Percentiles rank a stretch among this genome's conserved stretches.
phyloP scores from a whole-genome alignment of 2,797 vertebrate species.

The Gallinago solitaria region DNA sequence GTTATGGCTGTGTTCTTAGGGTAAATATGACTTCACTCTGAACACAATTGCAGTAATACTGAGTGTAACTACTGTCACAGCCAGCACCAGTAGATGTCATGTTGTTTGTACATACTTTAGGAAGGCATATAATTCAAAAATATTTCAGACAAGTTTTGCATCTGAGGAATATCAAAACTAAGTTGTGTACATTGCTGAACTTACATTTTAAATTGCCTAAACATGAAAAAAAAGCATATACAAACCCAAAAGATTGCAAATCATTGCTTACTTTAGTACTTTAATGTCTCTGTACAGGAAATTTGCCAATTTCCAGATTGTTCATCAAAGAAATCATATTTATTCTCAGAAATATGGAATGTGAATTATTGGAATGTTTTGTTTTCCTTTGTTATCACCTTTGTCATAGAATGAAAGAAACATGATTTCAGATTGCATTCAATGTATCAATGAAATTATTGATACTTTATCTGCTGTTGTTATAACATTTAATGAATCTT shows the following conservation, averaged over 20 bases:
- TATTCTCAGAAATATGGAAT: slow-evolving; percentile 15
- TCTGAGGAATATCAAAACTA: neutral
- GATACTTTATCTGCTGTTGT: slow-evolving; percentile 31
- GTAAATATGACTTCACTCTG: neutral
- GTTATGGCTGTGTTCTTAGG: neutral
- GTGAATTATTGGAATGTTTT: slow-evolving; percentile 32
- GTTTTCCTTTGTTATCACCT: slow-evolving; percentile 59
- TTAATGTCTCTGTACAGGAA: neutral
- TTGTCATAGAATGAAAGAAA: slow-evolving; percentile 43
- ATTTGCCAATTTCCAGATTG: neutral
- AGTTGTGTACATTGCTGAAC: neutral
- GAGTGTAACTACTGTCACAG: neutral
- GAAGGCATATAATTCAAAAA: neutral
- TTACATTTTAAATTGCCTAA: neutral
- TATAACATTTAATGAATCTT: slow-evolving; percentile 9
- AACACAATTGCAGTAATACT: neutral
- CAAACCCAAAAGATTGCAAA: neutral
- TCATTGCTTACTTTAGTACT: neutral
- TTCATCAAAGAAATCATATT: slow-evolving; percentile 21
- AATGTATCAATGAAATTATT: slow-evolving; percentile 47
- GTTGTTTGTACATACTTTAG: neutral
- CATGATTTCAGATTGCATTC: slow-evolving; percentile 59
- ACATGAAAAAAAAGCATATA: neutral
- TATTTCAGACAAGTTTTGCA: neutral
- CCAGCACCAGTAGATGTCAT: neutral